Evolutionary conservation across 2,888 invertebrate species (phyloP), one percentile per base, ranked within the genome.

Genomic region (Oxytorus armatus): DNA sequence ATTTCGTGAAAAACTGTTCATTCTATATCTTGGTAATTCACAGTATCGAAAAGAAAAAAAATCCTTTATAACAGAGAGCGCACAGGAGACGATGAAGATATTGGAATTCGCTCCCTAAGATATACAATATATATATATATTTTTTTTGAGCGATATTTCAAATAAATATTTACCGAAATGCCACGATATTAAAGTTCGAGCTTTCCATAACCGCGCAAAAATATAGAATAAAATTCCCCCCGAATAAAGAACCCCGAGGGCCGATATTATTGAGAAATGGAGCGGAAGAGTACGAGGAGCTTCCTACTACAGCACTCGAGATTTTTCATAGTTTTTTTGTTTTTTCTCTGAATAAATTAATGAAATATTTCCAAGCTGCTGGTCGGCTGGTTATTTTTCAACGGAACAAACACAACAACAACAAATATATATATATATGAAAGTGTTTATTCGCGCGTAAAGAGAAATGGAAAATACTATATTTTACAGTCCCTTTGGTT

Each of bases 101-200:
- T 23, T 0, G 42, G 1, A 5, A 39, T 1, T 23, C n/a, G 59
- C 14, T 14, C 47, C 7, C 11, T 4, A n/a, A n/a, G 3, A 23
- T 25, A 10, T 42, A 42, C n/a, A n/a, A n/a, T n/a, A n/a, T 74
- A 44, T 65, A 16, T 11, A n/a, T 2, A 29, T 2, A 55, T 33
- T 33, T 14, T 55, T 10, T 1, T 29, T n/a, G 0, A 16, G 14
- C 16, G 59, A 11, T 59, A 21, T 59, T 39, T 1, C 8, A 5
- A 59, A 36, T 39, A 18, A 68, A 61, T 76, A 33, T 72, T 72
- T 72, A 66, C 36, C 33, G 59, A 59, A 21, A 18, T 14, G 53
- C 55, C 44, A 18, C 61, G 69, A 77, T 65, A 77, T 66, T 51
- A 39, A 51, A 53, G 49, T 66, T 36, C n/a, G 57, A 66, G 55